Conservation (phyloP, 2,113 vertebrate genomes). For the Pao palembangensis region DNA sequence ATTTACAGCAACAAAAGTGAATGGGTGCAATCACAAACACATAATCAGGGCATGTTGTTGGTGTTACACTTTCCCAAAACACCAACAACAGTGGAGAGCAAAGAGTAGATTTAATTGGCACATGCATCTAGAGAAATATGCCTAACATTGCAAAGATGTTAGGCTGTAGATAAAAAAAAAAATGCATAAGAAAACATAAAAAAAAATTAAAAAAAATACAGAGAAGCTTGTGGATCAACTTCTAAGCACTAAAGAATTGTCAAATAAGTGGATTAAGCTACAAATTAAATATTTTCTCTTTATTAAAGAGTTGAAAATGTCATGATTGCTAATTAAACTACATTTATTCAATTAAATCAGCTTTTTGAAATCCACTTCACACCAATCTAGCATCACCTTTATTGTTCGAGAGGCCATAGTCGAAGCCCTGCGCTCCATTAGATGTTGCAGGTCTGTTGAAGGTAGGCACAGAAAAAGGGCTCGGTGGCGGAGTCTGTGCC, state of each 20-base stretch:
- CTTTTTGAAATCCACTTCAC: neutral
- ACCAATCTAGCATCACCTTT: constrained; percentile 81
- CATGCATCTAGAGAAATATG: constrained; percentile 54
- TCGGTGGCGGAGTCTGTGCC: constrained; percentile 92
- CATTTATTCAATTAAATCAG: neutral
- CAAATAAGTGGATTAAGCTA: no score
- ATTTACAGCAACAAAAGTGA: no score
- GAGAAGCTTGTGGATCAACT: neutral
- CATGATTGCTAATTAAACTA: neutral
- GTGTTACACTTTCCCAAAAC: neutral
- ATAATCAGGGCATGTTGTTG: no score
- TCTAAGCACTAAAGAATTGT: neutral
- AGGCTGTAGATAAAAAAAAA: constrained; percentile 51
- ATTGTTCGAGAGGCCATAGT: constrained; percentile 95
- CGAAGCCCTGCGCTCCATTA: constrained; percentile 91
- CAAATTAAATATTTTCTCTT: no score
- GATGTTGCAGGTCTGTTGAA: constrained; percentile 85
- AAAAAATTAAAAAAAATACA: no score
- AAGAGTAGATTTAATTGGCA: constrained; percentile 39
- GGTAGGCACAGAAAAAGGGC: constrained; percentile 93
- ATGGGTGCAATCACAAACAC: no score
- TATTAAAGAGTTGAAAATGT: neutral
- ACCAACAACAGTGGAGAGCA: constrained; percentile 8
- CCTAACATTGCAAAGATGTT: constrained; percentile 53
- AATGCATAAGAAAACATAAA: constrained; percentile 59